Conservation (phyloP, 1,140 invertebrate species). For the Metaphire vulgaris region DNA sequence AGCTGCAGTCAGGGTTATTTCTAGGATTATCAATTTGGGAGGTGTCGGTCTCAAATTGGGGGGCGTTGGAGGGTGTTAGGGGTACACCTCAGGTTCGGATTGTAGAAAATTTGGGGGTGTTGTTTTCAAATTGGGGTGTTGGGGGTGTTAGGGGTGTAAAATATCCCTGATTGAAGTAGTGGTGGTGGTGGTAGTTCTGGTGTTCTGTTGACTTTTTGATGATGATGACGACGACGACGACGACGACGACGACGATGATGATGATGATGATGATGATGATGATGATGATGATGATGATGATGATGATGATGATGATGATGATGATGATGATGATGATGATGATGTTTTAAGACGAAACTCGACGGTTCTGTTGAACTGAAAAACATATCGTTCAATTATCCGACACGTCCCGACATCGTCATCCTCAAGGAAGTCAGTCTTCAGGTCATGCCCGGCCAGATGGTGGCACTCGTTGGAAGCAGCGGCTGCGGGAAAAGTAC, state of each 20-base stretch:
- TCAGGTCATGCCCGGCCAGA: slow-evolving; percentile 59
- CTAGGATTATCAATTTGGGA: no score
- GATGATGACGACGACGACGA: slow-evolving; percentile 24
- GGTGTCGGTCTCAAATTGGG: no score
- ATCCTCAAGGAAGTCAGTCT: slow-evolving; percentile 58
- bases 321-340: slow-evolving; percentile 28
- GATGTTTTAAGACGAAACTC: not conserved
- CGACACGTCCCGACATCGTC: slow-evolving; percentile 64
- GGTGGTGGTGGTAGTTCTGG: no score
- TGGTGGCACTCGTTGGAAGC: slow-evolving; percentile 44
- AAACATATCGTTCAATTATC: slow-evolving; percentile 65
- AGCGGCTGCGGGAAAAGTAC: slow-evolving; percentile 83
- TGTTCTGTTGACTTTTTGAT: no score
- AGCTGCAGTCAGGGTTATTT: no score
- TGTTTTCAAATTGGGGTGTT: no score
- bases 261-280: slow-evolving; percentile 27
- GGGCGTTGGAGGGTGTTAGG: no score
- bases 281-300: slow-evolving; percentile 30
- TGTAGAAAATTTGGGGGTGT: no score
- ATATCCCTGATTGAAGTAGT: slow-evolving; percentile 20
- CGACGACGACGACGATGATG: slow-evolving; percentile 27
- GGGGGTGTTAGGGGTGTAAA: no score
- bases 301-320: slow-evolving; percentile 29
- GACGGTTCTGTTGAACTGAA: slow-evolving; percentile 65
- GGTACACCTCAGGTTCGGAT: no score